These are phyloP conservation scores for Girardia tigrina DNA, from an alignment of 2,888 invertebrate species.

Conservation along the genomic window DNA sequence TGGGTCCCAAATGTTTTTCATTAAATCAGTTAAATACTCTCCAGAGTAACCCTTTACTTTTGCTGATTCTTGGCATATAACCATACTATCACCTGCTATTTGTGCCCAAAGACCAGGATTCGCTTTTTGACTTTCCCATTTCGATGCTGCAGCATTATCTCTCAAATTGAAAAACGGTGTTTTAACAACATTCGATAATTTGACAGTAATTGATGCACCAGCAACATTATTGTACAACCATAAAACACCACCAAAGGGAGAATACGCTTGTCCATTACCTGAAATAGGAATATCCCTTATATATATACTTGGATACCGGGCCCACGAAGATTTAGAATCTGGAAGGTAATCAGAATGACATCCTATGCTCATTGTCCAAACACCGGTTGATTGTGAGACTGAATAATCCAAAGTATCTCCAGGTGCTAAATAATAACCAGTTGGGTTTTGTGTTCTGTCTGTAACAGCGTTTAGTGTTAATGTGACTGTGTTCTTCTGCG, in stretches of 20 bases:
- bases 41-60: too few relatives aligned
- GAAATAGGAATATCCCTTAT: not conserved
- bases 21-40: too few relatives aligned
- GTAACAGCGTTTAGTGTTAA: too few relatives aligned
- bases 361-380: conserved; percentile 20
- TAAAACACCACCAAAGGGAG: conserved; percentile 27
- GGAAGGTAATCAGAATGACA: conserved; percentile 26
- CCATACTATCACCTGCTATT: not conserved
- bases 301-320: not conserved
- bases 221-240: not conserved
- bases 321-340: not conserved
- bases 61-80: too few relatives aligned
- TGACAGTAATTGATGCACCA: not conserved
- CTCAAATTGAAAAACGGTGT: conserved; percentile 17
- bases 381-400: too few relatives aligned
- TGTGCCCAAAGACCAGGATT: conserved; percentile 6
- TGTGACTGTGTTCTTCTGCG: too few relatives aligned
- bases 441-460: too few relatives aligned
- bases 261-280: not conserved
- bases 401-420: conserved; percentile 11
- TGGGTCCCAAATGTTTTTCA: too few relatives aligned
- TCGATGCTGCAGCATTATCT: not conserved
- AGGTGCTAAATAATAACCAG: conserved; percentile 12
- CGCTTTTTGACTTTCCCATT: conserved; percentile 7
- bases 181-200: conserved; percentile 25